Evolutionary conservation across 2,888 invertebrate genomes (phyloP), one percentile per base, ranked within the genome.

Genomic region (Cosmorhoe ocellata): DNA sequence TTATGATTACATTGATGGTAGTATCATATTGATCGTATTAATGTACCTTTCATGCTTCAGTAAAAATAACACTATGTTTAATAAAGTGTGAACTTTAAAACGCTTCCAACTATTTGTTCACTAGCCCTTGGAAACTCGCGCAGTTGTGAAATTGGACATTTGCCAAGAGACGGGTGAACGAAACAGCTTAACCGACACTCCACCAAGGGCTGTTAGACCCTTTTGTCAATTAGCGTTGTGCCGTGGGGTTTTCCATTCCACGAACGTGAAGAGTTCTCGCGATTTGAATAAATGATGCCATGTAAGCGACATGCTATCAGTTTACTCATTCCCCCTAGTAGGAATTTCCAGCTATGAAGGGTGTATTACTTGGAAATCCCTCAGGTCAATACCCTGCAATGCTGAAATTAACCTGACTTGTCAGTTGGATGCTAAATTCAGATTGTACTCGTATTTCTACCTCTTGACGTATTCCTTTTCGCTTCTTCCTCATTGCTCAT

Each of bases 81-180:
- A n/a, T 24, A 30, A 38, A 37, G 24, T 40, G 26, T 28, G 27
- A 28, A 48, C 33, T 30, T 14, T 12, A 43, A 53, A 54, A 49
- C 41, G 32, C 36, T 52, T 22, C 36, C 38, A 13, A 38, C 51
- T 51, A 51, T 57, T 59, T 61, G 56, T 56, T 56, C 38, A 12
- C 11, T 40, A 57, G 46, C 61, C 24, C 53, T 61, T 54, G 58
- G 27, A 51, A 60, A 55, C 58, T 37, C 44, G 42, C 49, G 43
- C 51, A 51, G 51, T 50, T 61, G 58, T 59, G 49, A 57, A 59
- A 52, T 61, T 65, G 65, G 63, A 59, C 57, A 45, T 61, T 44
- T 56, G 59, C 65, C 65, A 65, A 51, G 40, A 42, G 42, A 51
- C 53, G 42, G 32, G 40, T 52, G 58, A 58, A 51, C 54, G 56